Evolutionary conservation across 2,797 vertebrate species (phyloP).

Genomic region (Petrocephalus sullivani): DNA sequence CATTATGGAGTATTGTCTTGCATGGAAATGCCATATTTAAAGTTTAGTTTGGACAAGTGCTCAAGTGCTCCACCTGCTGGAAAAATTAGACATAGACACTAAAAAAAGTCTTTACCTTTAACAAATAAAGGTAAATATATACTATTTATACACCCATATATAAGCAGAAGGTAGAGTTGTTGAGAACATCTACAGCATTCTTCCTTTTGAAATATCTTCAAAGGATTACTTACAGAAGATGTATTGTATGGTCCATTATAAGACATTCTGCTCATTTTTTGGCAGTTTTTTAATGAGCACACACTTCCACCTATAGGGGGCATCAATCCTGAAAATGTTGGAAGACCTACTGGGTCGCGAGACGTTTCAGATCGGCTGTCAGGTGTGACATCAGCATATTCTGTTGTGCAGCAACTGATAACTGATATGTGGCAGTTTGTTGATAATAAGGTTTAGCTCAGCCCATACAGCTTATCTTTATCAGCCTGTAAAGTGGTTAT

Average conservation of each 20-base stretch:
- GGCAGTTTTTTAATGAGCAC: conserved; percentile 21
- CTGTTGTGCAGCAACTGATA: background rate
- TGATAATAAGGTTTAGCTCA: background rate
- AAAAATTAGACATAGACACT: background rate
- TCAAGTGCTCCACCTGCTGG: background rate
- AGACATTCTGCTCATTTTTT: background rate
- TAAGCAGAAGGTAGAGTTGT: background rate
- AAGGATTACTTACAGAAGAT: background rate
- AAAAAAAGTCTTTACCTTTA: background rate
- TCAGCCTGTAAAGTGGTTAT: background rate
- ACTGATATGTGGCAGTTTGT: background rate
- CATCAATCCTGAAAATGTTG: conserved; percentile 90
- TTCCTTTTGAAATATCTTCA: background rate
- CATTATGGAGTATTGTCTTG: background rate
- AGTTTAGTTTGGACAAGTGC: background rate
- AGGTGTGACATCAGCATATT: conserved; percentile 56
- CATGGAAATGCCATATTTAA: background rate
- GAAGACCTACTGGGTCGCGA: conserved; percentile 79
- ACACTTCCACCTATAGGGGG: conserved; percentile 63
- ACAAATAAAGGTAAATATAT: background rate
- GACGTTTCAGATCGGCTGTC: conserved; percentile 76
- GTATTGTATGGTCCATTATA: background rate
- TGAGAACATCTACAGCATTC: background rate
- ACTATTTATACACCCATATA: background rate
- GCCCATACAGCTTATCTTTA: background rate